Evolutionary conservation across 2,113 vertebrate genomes (phyloP).

Genomic region (Anthoscopus minutus): DNA sequence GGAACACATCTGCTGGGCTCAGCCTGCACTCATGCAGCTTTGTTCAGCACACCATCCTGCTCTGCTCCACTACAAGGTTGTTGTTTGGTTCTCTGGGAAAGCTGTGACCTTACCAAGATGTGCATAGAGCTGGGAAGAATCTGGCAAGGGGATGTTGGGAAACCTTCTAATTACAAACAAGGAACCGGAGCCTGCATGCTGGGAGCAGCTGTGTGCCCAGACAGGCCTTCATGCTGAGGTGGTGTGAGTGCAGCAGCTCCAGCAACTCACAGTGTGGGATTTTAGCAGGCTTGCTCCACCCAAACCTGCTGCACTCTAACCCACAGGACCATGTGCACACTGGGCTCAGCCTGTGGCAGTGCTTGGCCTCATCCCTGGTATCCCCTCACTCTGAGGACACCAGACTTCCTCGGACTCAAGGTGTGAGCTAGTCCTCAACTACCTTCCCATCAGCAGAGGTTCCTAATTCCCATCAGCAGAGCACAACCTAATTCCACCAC

Average conservation of each 20-base stretch:
- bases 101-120: not conserved
- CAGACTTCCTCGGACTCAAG: not conserved
- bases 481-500: not conserved
- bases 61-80: not conserved
- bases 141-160: not conserved
- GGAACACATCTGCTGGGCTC: not conserved
- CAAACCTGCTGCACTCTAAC: not conserved
- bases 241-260: not conserved
- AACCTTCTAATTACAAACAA: not conserved
- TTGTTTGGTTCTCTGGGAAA: not conserved
- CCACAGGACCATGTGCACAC: accelerated
- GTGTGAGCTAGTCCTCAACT: not conserved
- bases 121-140: not conserved
- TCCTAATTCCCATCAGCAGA: no score
- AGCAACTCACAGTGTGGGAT: not conserved
- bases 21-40: not conserved
- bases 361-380: not conserved
- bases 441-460: not conserved
- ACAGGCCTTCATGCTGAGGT: not conserved
- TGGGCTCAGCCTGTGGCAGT: not conserved
- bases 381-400: not conserved
- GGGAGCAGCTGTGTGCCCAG: not conserved
- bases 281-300: not conserved
- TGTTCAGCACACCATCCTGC: not conserved
- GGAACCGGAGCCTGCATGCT: not conserved